Evolutionary conservation across 2,888 invertebrate genomes (phyloP), one percentile per base, ranked within the genome.

Genomic region (Adelphocoris suturalis): DNA sequence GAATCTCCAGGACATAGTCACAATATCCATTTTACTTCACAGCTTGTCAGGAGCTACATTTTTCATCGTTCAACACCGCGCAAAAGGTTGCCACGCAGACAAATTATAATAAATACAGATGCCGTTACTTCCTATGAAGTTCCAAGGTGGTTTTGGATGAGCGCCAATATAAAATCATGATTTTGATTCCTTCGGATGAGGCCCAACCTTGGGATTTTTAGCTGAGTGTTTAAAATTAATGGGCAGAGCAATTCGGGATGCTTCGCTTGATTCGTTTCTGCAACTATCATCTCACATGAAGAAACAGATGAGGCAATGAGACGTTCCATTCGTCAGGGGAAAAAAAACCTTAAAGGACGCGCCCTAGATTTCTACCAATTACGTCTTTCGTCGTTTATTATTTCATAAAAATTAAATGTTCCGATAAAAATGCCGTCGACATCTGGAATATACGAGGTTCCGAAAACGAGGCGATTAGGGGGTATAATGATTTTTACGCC

Each of bases 191-290:
- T 27, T 19, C 68, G 68, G 13, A 68, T 68, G 68, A 23, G 68
- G 19, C 52, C 61, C 23, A 27, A 19, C 68, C 68, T 68, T 27
- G 68, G 27, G 19, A 23, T 68, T 68, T 57, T 68, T 68, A 68
- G 68, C 68, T 68, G 68, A 68, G 68, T 27, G 68, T 68, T 68
- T 23, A 68, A 68, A 68, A 68, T 23, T 68, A 68, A 68, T 68
- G 68, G 57, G 57, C 57, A 57, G 3, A 16, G n/a, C 68, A 23
- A 68, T 23, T 68, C 23, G 12, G 68, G 68, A 68, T 68, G 68
- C 12, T n/a, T 19, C 61, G 61, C 68, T 68, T 68, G 68, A 68
- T 68, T 68, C 68, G 68, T 23, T 68, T 23, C 11, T 19, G 68
- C 68, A 68, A 68, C 61, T 61, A 61, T 61, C 61, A 61, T 61